phyloP scores from a whole-genome alignment of 2,888 invertebrate genomes.

The Aleiodes alternator region DNA sequence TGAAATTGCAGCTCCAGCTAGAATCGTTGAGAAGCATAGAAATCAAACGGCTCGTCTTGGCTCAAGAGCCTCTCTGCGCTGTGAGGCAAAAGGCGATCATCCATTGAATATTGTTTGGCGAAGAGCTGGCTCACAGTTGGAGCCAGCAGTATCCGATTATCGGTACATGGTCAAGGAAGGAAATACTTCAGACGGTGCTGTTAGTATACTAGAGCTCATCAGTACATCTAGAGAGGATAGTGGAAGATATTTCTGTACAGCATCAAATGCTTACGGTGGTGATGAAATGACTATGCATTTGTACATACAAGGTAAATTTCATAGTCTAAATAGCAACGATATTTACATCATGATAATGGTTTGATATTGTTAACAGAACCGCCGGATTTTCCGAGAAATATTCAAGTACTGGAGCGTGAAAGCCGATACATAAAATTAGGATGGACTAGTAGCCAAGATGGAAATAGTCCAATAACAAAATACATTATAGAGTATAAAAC shows the following conservation, averaged over 20 bases:
- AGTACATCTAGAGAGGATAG: constrained; percentile 93
- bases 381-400: constrained; percentile 92
- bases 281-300: constrained; percentile 94
- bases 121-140: constrained; percentile 78
- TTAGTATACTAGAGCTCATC: constrained; percentile 89
- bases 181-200: constrained; percentile 80
- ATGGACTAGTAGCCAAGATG: constrained; percentile 93
- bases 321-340: background rate
- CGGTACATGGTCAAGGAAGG: constrained; percentile 71
- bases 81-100: constrained; percentile 91
- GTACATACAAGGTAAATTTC: constrained; percentile 86
- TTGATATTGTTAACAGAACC: constrained; percentile 79
- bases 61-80: constrained; percentile 80
- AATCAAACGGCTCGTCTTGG: constrained; percentile 73
- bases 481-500: constrained; percentile 94
- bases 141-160: constrained; percentile 71
- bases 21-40: constrained; percentile 85
- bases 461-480: constrained; percentile 91
- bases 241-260: constrained; percentile 90
- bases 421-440: constrained; percentile 90
- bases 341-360: background rate
- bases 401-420: constrained; percentile 89
- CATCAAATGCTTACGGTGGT: constrained; percentile 92
- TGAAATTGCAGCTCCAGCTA: constrained; percentile 83
- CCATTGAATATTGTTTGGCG: constrained; percentile 92